Percentiles rank a stretch among this genome's conserved stretches.
Evolutionary conservation across 2,888 invertebrate genomes (phyloP).

Genomic region (Chymomyza amoena): DNA sequence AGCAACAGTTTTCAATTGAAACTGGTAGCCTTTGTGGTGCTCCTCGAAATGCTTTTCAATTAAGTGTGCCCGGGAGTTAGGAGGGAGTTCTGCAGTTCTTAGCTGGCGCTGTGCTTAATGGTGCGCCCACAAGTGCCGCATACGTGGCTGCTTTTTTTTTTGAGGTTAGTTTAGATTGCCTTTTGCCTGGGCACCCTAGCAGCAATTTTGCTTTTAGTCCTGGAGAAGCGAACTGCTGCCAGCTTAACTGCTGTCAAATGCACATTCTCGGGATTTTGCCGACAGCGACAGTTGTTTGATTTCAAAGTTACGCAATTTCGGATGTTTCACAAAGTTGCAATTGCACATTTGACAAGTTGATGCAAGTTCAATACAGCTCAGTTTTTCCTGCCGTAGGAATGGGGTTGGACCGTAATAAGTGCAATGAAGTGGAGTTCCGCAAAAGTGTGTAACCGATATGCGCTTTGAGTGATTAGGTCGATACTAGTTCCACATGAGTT

Average conservation of each 20-base stretch:
- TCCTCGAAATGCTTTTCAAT: slow-evolving; percentile 69
- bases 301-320: slow-evolving; percentile 53
- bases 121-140: slow-evolving; percentile 61
- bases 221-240: slow-evolving; percentile 62
- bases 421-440: slow-evolving; percentile 33
- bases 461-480: slow-evolving; percentile 58
- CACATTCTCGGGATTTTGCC: slow-evolving; percentile 32
- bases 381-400: not conserved
- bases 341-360: slow-evolving; percentile 38
- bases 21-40: slow-evolving; percentile 15
- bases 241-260: slow-evolving; percentile 56
- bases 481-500: slow-evolving; percentile 22
- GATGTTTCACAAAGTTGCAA: slow-evolving; percentile 49
- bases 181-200: slow-evolving; percentile 4
- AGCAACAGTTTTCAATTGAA: slow-evolving; percentile 39
- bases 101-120: slow-evolving; percentile 40
- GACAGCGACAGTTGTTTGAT: slow-evolving; percentile 48
- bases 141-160: slow-evolving; percentile 19
- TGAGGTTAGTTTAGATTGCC: slow-evolving; percentile 29
- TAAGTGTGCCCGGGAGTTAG: slow-evolving; percentile 35
- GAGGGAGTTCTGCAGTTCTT: not conserved
- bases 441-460: not conserved
- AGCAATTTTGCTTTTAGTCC: slow-evolving; percentile 2
- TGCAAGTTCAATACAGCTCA: not conserved
- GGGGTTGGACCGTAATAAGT: not conserved